Percentiles rank a stretch among this genome's conserved stretches.
Evolutionary conservation across 2,797 vertebrate species (phyloP).

Genomic region (Danio choprae): DNA sequence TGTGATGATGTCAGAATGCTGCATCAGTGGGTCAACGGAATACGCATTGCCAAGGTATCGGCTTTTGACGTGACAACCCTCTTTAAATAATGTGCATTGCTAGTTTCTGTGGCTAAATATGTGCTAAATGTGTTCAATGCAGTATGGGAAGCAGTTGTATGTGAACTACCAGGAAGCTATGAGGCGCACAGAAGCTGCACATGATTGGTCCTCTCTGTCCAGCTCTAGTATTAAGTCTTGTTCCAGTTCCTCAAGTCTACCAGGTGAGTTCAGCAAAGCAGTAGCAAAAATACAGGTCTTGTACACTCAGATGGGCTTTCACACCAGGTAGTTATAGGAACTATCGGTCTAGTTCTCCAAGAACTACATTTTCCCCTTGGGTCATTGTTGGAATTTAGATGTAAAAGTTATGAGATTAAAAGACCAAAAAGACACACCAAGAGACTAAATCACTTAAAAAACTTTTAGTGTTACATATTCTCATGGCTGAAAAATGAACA

Average conservation of each 20-base stretch:
- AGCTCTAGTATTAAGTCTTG: constrained; percentile 97
- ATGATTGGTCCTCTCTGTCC: constrained; percentile 96
- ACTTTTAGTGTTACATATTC: too few relatives aligned
- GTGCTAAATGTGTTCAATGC: constrained; percentile 51
- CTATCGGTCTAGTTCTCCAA: too few relatives aligned
- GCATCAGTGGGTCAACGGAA: constrained; percentile 96
- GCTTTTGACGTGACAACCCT: background rate
- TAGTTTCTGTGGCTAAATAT: background rate
- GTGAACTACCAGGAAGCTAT: constrained; percentile 94
- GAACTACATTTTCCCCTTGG: too few relatives aligned
- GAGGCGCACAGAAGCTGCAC: constrained; percentile 91
- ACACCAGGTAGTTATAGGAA: too few relatives aligned
- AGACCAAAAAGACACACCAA: too few relatives aligned
- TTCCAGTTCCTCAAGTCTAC: constrained; percentile 96
- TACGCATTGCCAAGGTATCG: constrained; percentile 94
- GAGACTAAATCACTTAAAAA: too few relatives aligned
- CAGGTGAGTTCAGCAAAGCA: constrained; percentile 80
- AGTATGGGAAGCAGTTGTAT: constrained; percentile 97
- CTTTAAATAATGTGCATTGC: background rate
- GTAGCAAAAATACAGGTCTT: background rate
- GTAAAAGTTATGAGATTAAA: too few relatives aligned
- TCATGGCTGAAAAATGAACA: too few relatives aligned
- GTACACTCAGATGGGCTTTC: background rate
- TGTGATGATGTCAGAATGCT: constrained; percentile 94
- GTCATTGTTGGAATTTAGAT: too few relatives aligned